Evolutionary conservation across 2,888 invertebrate species (phyloP), one percentile per base, ranked within the genome.

Genomic region (Uloborus plumipes): DNA sequence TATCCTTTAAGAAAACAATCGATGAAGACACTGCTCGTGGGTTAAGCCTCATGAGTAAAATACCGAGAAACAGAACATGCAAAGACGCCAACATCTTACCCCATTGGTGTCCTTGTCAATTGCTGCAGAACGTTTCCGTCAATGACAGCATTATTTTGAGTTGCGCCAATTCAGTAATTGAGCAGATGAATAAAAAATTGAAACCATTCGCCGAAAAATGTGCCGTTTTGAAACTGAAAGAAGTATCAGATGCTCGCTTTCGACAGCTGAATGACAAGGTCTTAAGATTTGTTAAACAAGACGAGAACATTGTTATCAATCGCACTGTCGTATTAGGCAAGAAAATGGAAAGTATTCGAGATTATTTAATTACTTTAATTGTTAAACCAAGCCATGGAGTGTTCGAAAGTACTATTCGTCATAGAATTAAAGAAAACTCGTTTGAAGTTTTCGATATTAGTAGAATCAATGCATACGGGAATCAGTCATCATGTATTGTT

Each of bases 391-490:
- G 94, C 0, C 90, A 90, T 61, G 95, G 92, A 0, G 89, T 93
- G 62, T 96, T 96, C 88, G 96, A 97, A 89, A 94, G 93, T 1
- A 95, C 95, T 0, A 90, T 96, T 11, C 89, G 92, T n/a, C 59
- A 59, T 22, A 51, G 65, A 20, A 73, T 85, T 49, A 26, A 87
- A 85, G 47, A 66, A 0, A 55, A 65, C 9, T 39, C 59, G 1
- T 76, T 61, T n/a, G 70, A 76, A 26, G 88, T 94, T 2, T 90
- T 93, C 0, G 95, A 95, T 20, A 87, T 90, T 39, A 89, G 89
- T 70, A 86, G 90, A 58, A 87, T 89, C 4, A 89, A 90, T 84
- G 72, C 86, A n/a, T 90, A 89, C 76, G 89, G 89, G 0, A 86
- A 87, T 67, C 89, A 89, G 83, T 88, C 89, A 22, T 59, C 78